These are phyloP conservation scores for Lates japonicus DNA, from an alignment of 2,797 vertebrate species.

Conservation along the genomic window DNA sequence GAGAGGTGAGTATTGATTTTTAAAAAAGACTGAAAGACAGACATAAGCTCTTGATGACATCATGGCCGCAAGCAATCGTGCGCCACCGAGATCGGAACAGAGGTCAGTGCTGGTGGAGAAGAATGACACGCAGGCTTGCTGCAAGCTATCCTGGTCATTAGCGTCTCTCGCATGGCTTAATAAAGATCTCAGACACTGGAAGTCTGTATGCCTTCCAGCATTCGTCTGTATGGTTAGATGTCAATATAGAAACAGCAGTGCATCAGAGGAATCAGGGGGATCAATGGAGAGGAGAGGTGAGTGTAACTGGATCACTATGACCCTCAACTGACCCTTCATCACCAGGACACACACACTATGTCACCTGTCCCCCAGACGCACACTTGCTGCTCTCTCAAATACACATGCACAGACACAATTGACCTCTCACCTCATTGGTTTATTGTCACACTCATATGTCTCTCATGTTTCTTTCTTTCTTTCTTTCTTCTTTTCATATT, in stretches of 20 bases:
- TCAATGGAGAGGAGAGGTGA: constrained; percentile 71
- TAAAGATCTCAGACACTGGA: constrained; percentile 67
- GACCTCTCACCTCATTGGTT: constrained; percentile 52
- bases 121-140: constrained; percentile 42
- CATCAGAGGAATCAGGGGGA: constrained; percentile 65
- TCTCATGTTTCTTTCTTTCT: not conserved
- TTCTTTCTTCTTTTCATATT: constrained; percentile 17
- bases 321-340: constrained; percentile 74
- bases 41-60: constrained; percentile 40
- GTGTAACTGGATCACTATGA: constrained; percentile 73
- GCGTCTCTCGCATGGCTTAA: constrained; percentile 66
- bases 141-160: constrained; percentile 72
- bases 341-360: constrained; percentile 47
- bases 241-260: constrained; percentile 70
- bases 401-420: constrained; percentile 31
- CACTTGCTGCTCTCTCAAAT: constrained; percentile 19
- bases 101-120: constrained; percentile 62
- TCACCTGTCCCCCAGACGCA: constrained; percentile 53
- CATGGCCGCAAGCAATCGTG: constrained; percentile 27
- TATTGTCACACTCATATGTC: constrained; percentile 15
- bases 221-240: constrained; percentile 69
- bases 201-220: constrained; percentile 72
- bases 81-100: constrained; percentile 45
- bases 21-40: constrained; percentile 43
- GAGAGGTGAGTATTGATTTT: constrained; percentile 58